Conservation (phyloP, 1,140 invertebrate genomes). For the Brachionus sp. region DNA sequence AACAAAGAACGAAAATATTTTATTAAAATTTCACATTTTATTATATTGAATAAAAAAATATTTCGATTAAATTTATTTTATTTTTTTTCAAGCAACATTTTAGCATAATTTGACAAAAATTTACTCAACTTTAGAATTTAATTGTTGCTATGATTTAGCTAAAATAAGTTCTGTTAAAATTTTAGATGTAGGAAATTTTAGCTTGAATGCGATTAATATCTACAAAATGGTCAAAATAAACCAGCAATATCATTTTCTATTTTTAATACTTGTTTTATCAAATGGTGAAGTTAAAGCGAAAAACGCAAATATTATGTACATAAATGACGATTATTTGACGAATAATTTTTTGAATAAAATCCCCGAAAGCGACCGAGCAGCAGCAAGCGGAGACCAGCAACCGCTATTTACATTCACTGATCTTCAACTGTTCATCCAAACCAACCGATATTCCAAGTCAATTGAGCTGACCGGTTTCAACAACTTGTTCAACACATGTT, state of each 20-base stretch:
- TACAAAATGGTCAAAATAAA: not conserved
- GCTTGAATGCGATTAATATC: not conserved
- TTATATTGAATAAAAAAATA: not conserved
- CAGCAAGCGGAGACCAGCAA: not conserved
- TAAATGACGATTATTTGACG: not conserved
- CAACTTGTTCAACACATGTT: not conserved
- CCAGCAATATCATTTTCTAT: not conserved
- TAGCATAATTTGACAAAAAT: not conserved
- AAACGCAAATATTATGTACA: not conserved
- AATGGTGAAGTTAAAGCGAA: not conserved
- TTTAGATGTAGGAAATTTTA: conserved; percentile 37
- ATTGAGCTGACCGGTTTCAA: not conserved
- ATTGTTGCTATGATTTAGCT: not conserved
- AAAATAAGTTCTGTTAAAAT: not conserved
- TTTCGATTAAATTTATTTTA: not conserved
- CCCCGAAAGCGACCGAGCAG: not conserved
- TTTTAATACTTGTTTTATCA: not conserved
- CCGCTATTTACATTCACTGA: not conserved
- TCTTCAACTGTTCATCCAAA: not conserved
- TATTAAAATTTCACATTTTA: conserved; percentile 7
- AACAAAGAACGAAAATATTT: not conserved
- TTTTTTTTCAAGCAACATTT: not conserved
- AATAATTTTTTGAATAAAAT: not conserved
- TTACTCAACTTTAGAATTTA: not conserved
- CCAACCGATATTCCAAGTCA: not conserved